These are phyloP conservation scores for Hyles euphorbiae DNA, from an alignment of 1,140 invertebrate species.

Conservation along the genomic window DNA sequence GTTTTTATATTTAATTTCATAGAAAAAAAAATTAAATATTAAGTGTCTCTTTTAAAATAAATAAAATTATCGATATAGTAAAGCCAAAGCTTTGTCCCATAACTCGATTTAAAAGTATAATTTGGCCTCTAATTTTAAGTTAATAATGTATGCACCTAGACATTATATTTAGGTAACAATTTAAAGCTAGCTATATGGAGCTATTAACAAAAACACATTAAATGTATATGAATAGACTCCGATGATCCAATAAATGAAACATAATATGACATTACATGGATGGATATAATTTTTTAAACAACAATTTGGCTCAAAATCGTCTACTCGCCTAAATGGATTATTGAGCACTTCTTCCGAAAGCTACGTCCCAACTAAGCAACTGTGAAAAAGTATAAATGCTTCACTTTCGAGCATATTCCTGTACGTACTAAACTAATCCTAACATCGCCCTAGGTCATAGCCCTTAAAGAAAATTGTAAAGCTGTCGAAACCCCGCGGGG, in stretches of 20 bases:
- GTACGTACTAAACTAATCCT: conserved; percentile 24
- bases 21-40: no score
- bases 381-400: conserved; percentile 24
- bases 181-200: background rate
- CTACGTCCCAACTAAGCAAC: conserved; percentile 18
- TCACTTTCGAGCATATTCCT: conserved; percentile 18
- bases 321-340: conserved; percentile 35
- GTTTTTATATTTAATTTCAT: no score
- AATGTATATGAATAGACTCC: conserved; percentile 26
- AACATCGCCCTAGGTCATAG: conserved; percentile 32
- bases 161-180: no score
- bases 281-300: conserved; percentile 23
- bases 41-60: no score
- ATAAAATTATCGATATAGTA: no score
- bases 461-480: conserved; percentile 32
- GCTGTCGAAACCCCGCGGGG: conserved; percentile 27
- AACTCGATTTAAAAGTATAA: no score
- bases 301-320: conserved; percentile 25
- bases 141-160: no score
- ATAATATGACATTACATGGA: conserved; percentile 27
- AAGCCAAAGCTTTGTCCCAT: no score
- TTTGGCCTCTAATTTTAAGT: no score
- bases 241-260: conserved; percentile 30
- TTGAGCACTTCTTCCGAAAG: conserved; percentile 57
- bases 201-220: conserved; percentile 1